Evolutionary conservation across 2,888 invertebrate species (phyloP).

Genomic region (Protodeltote pygarga): DNA sequence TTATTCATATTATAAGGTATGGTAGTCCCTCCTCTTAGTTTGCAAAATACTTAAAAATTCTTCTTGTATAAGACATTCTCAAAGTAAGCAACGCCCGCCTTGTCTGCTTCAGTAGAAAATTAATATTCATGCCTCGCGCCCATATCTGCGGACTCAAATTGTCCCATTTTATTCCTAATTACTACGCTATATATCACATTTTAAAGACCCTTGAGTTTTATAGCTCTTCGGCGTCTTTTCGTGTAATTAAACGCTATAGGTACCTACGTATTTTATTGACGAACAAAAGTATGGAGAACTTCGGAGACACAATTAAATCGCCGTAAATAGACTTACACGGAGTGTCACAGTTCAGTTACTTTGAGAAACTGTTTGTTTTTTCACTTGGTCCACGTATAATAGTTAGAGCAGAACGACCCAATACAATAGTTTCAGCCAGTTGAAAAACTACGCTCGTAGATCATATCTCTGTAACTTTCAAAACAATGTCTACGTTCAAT

Average conservation of each 20-base stretch:
- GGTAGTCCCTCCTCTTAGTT: no score
- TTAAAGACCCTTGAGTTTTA: slow-evolving; percentile 39
- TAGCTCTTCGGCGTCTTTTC: slow-evolving; percentile 21
- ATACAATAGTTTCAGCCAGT: slow-evolving; percentile 4
- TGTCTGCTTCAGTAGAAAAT: slow-evolving; percentile 17
- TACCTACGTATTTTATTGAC: slow-evolving; percentile 35
- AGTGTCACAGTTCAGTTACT: slow-evolving; percentile 21
- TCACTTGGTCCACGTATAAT: slow-evolving; percentile 18
- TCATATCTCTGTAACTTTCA: slow-evolving; percentile 23
- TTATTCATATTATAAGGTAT: no score
- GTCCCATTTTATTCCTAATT: slow-evolving; percentile 46
- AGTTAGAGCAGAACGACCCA: slow-evolving; percentile 18
- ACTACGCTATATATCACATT: slow-evolving; percentile 31
- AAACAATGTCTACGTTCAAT: slow-evolving; percentile 30
- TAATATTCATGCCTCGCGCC: slow-evolving; percentile 39
- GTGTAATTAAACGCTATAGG: slow-evolving; percentile 39
- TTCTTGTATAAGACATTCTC: no score
- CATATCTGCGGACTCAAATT: slow-evolving; percentile 30
- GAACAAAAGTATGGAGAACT: slow-evolving; percentile 15
- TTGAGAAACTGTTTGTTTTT: slow-evolving; percentile 26
- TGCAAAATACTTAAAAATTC: no score
- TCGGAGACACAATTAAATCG: slow-evolving; percentile 22
- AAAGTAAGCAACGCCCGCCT: slow-evolving; percentile 11
- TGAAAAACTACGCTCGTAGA: slow-evolving; percentile 33
- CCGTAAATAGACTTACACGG: slow-evolving; percentile 14